Evolutionary conservation across 2,113 vertebrate species (phyloP).

Genomic region (human (Homo sapiens)): DNA sequence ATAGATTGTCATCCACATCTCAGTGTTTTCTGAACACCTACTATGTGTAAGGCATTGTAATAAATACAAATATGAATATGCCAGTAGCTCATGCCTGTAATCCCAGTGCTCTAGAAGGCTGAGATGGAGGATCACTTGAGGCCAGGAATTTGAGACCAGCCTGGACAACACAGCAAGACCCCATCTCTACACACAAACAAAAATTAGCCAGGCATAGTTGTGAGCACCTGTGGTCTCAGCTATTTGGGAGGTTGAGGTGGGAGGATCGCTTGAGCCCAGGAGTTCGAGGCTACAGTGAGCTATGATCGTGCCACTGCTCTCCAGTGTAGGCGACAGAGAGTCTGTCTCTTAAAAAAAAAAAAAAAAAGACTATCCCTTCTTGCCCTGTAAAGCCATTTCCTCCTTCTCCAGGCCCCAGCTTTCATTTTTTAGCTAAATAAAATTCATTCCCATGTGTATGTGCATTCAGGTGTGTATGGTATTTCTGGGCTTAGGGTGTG

Average conservation of each 20-base stretch:
- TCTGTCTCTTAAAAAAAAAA: neutral
- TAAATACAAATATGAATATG: neutral
- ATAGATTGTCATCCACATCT: neutral
- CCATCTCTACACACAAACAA: neutral
- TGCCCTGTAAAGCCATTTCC: neutral
- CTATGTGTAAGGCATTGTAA: neutral
- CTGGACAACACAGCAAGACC: neutral
- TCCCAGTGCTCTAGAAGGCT: neutral
- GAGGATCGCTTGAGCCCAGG: neutral
- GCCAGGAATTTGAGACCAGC: neutral
- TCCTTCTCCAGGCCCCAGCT: neutral
- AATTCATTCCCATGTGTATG: neutral
- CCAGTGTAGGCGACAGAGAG: neutral
- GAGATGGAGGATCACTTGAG: neutral
- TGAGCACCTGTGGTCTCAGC: neutral
- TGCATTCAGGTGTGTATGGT: slow-evolving; percentile 28
- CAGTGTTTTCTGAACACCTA: neutral
- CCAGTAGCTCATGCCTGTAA: neutral
- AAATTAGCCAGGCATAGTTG: neutral
- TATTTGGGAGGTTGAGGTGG: neutral
- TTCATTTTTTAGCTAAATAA: neutral
- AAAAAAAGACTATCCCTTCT: neutral
- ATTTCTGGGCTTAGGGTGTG: slow-evolving; percentile 31
- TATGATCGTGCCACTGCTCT: neutral
- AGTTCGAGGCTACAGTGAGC: neutral